phyloP scores from a whole-genome alignment of 2,888 invertebrate species.

The Cheilosia vernalis region DNA sequence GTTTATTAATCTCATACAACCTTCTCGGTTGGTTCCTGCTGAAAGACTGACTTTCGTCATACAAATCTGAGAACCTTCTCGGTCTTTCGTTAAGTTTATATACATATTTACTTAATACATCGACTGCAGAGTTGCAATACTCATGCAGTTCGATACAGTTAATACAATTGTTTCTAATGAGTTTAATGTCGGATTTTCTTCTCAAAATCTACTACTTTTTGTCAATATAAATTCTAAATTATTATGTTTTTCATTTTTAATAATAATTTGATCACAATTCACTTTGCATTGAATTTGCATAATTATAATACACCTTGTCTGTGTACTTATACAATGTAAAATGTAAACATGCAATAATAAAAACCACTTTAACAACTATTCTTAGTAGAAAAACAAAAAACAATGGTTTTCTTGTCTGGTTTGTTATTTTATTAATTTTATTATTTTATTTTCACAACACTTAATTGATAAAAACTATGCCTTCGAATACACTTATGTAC shows the following conservation, averaged over 20 bases:
- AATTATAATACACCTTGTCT: constrained; percentile 74
- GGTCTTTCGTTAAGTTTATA: too few relatives aligned
- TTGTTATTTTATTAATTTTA: neutral
- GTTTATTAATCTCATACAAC: too few relatives aligned
- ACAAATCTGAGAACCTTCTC: too few relatives aligned
- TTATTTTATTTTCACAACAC: constrained; percentile 35
- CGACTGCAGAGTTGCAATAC: too few relatives aligned
- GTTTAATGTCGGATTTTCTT: constrained; percentile 29
- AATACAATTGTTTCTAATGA: neutral
- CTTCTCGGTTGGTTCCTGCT: too few relatives aligned
- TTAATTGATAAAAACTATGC: constrained; percentile 34
- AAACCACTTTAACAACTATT: constrained; percentile 38
- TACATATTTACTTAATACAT: too few relatives aligned
- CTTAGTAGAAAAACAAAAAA: constrained; percentile 22
- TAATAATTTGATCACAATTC: constrained; percentile 81
- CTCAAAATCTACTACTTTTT: constrained; percentile 22
- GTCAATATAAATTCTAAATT: constrained; percentile 61
- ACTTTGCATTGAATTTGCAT: constrained; percentile 81
- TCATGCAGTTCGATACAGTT: too few relatives aligned
- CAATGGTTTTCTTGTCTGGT: constrained; percentile 6
- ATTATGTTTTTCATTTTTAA: constrained; percentile 31
- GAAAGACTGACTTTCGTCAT: too few relatives aligned
- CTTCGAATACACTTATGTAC: constrained; percentile 29
- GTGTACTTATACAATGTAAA: constrained; percentile 50
- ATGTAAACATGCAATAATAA: constrained; percentile 51